Evolutionary conservation across 1,140 invertebrate species (phyloP), one percentile per base, ranked within the genome.

Genomic region (Metopolophium dirhodum): DNA sequence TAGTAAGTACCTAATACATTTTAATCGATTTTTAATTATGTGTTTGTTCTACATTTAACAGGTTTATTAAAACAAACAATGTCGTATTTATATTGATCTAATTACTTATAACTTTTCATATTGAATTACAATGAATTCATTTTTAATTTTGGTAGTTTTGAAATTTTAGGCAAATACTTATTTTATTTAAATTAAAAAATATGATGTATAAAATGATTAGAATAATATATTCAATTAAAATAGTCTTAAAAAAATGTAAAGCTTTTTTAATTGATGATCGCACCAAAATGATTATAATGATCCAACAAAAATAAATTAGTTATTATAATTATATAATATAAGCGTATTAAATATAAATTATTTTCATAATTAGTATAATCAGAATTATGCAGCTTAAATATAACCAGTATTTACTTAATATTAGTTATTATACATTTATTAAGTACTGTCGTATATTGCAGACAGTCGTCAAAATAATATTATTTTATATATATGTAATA

Each of bases 51-150:
- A 85, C 41, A 41, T 85, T 26, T 37, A 85, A 85, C 83, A 45
- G 83, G 30, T 41, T 85, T 85, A 85, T 4, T 85, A 45, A 85
- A 85, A 77, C 9, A 85, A 82, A 85, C 23, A 85, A 85, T 85
- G 41, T 1, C 22, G 23, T 22, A 30, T 23, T 23, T 26, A 45
- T 41, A 37, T 41, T 85, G 41, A 85, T 85, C 37, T 85, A 85
- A 85, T 45, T 85, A 85, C 22, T 18, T 83, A 41, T 11, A 77
- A 77, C 0, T 77, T 14, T 77, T 77, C n/a, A 7, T 18, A n/a
- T n/a, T n/a, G 14, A n/a, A 77, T 77, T 77, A 77, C 18, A 77
- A 77, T 18, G 1, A n/a, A n/a, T 77, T n/a, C n/a, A 54, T n/a
- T 68, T 68, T n/a, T 18, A 14, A 18, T 6, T 68, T 61, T 61